Conservation (phyloP, 2,113 vertebrate genomes). For the Tetrax tetrax region DNA sequence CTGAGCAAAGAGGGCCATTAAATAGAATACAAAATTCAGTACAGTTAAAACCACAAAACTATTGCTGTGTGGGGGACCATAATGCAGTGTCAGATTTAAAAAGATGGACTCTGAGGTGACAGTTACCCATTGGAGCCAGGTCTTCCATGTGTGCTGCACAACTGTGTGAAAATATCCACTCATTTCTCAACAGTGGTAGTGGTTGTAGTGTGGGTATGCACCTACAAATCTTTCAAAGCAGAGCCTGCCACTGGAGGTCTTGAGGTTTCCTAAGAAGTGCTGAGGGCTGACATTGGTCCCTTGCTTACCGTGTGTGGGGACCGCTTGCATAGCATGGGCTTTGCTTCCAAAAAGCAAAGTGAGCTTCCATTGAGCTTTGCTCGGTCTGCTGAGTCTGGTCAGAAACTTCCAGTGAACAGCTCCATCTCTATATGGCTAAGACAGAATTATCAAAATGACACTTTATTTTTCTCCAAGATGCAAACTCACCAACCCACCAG, state of each 20-base stretch:
- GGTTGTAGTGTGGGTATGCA: no score
- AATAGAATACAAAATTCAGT: not conserved
- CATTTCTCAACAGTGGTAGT: not conserved
- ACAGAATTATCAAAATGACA: not conserved
- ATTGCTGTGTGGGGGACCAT: fast-evolving
- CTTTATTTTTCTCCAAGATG: not conserved
- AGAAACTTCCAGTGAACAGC: not conserved
- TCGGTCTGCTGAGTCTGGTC: not conserved
- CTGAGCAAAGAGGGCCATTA: not conserved
- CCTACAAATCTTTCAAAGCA: not conserved
- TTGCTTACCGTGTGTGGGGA: not conserved
- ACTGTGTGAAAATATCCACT: not conserved
- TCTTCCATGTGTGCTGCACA: not conserved
- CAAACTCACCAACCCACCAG: not conserved
- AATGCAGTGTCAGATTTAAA: not conserved
- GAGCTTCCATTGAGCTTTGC: not conserved
- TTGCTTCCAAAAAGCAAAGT: not conserved
- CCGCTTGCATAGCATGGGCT: not conserved
- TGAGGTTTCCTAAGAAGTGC: not conserved
- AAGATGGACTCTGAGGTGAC: not conserved
- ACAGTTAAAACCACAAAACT: not conserved
- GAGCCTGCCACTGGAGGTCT: not conserved
- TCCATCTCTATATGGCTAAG: not conserved
- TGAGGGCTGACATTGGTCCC: no score
- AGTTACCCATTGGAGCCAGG: fast-evolving